Evolutionary conservation across 2,888 invertebrate species (phyloP).

Genomic region (Diaperis boleti): DNA sequence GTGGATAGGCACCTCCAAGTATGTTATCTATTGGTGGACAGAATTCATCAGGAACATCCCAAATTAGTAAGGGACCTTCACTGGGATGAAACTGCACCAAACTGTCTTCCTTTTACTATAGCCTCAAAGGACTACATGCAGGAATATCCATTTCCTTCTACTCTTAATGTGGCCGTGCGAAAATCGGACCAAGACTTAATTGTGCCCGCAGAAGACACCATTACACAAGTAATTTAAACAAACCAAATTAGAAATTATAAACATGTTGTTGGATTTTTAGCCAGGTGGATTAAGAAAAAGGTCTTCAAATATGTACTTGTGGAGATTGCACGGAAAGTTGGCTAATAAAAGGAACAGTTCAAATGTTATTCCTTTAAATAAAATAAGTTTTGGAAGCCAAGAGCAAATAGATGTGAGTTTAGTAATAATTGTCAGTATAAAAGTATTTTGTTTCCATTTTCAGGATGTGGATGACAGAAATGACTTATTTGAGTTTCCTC

Average conservation of each 20-base stretch:
- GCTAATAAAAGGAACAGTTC: neutral
- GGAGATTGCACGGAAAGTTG: conserved; percentile 5
- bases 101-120: conserved; percentile 86
- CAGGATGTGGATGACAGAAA: neutral
- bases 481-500: conserved; percentile 1
- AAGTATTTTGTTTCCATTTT: neutral
- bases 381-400: neutral
- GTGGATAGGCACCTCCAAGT: conserved; percentile 90
- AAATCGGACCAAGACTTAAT: conserved; percentile 69
- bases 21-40: conserved; percentile 90
- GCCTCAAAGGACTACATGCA: conserved; percentile 85
- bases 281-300: conserved; percentile 21
- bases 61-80: conserved; percentile 87
- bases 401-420: neutral
- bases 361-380: conserved; percentile 1
- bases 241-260: too few relatives aligned
- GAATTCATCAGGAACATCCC: conserved; percentile 92
- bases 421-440: neutral
- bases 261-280: conserved; percentile 1
- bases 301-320: conserved; percentile 14
- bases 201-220: conserved; percentile 47
- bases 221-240: conserved; percentile 26
- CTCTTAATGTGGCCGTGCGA: conserved; percentile 81
- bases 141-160: conserved; percentile 87
- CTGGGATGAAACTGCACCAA: conserved; percentile 75